Evolutionary conservation across 2,113 vertebrate species (phyloP).

Genomic region (Camelus bactrianus): DNA sequence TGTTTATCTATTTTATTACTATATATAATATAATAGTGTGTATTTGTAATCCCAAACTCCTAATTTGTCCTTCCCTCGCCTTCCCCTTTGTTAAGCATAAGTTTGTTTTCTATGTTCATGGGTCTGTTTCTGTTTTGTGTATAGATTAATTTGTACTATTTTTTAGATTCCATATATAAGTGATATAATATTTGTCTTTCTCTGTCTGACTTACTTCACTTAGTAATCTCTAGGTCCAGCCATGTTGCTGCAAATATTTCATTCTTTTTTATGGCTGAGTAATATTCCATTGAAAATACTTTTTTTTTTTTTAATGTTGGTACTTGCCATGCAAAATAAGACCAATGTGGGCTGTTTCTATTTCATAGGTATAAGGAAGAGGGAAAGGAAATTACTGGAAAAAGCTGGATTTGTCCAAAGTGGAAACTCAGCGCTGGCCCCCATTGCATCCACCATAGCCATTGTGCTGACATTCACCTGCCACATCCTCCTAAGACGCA

Average conservation of each 20-base stretch:
- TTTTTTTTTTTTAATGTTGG: neutral
- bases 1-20: too few relatives aligned
- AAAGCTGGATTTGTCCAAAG: constrained; percentile 89
- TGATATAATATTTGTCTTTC: neutral
- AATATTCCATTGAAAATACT: neutral
- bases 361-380: constrained; percentile 86
- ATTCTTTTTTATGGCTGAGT: neutral
- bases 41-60: neutral
- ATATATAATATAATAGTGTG: too few relatives aligned
- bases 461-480: constrained; percentile 88
- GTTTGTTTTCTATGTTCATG: neutral
- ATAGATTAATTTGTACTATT: neutral
- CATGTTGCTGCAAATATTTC: neutral
- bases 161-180: neutral
- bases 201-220: neutral
- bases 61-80: neutral
- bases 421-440: constrained; percentile 83
- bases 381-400: constrained; percentile 85
- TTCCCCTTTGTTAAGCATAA: neutral
- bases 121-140: neutral
- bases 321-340: neutral
- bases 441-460: constrained; percentile 85
- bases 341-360: neutral
- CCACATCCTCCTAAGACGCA: constrained; percentile 85
- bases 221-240: neutral